Evolutionary conservation across 2,797 vertebrate species (phyloP).

Genomic region (Saxicola maurus): DNA sequence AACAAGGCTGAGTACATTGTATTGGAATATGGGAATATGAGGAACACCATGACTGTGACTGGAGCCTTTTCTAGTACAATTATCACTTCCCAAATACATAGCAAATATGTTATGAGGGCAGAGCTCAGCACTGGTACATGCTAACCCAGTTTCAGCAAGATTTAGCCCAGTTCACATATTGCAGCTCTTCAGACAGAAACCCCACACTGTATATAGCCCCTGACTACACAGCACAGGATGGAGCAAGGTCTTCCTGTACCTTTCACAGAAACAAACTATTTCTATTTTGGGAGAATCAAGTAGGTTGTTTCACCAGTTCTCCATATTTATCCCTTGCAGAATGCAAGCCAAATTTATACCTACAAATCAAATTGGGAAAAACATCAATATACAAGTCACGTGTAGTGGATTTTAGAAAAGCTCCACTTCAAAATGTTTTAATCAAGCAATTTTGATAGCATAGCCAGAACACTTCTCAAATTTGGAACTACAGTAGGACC

Average conservation of each 20-base stretch:
- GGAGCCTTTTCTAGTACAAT: neutral
- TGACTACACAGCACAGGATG: neutral
- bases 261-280: neutral
- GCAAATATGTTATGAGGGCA: neutral
- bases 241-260: neutral
- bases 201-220: neutral
- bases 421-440: neutral
- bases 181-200: neutral
- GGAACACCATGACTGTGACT: neutral
- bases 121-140: neutral
- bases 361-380: neutral
- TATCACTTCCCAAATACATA: neutral
- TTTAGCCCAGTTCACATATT: neutral
- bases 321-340: neutral
- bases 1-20: neutral
- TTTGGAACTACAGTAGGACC: neutral
- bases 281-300: neutral
- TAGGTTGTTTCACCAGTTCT: neutral
- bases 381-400: rapidly evolving
- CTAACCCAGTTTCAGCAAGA: neutral
- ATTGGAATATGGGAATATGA: neutral
- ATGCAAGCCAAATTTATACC: neutral
- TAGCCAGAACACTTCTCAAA: neutral
- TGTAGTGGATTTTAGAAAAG: neutral
- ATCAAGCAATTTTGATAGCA: neutral